phyloP scores from a whole-genome alignment of 1,140 invertebrate genomes.

The Dendrolimus punctatus region DNA sequence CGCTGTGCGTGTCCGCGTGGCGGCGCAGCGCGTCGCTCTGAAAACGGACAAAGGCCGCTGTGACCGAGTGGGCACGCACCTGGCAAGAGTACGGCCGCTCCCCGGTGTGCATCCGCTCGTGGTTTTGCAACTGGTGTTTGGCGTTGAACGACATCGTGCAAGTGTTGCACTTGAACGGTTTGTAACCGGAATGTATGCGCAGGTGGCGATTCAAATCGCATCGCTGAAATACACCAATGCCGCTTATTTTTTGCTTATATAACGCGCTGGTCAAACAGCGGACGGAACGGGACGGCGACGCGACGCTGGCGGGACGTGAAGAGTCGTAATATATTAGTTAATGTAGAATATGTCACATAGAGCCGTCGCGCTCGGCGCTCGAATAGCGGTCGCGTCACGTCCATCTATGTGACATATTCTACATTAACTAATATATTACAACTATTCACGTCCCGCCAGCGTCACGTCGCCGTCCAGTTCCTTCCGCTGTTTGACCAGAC shows the following conservation, averaged over 20 bases:
- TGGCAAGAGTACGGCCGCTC: constrained; percentile 75
- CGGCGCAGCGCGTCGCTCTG: constrained; percentile 18
- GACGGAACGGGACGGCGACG: too few species aligned
- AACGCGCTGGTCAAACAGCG: too few species aligned
- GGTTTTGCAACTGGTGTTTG: constrained; percentile 73
- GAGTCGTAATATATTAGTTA: too few species aligned
- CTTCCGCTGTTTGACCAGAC: too few species aligned
- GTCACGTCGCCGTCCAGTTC: too few species aligned
- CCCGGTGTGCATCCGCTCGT: constrained; percentile 75
- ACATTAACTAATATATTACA: too few species aligned
- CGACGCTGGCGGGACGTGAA: too few species aligned
- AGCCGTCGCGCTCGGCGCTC: too few species aligned
- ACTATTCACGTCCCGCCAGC: too few species aligned
- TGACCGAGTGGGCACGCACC: constrained; percentile 46
- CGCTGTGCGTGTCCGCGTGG: constrained; percentile 73
- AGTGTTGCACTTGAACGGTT: constrained; percentile 64
- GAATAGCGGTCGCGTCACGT: too few species aligned
- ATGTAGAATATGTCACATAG: too few species aligned
- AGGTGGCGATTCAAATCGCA: constrained; percentile 63
- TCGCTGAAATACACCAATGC: constrained; percentile 46
- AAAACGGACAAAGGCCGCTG: constrained; percentile 12
- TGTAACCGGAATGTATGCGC: constrained; percentile 70
- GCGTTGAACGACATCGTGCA: constrained; percentile 72
- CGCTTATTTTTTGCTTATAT: constrained; percentile 11
- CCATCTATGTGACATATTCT: too few species aligned